phyloP scores from a whole-genome alignment of 2,113 vertebrate genomes.

The Scartelaos histophorus region DNA sequence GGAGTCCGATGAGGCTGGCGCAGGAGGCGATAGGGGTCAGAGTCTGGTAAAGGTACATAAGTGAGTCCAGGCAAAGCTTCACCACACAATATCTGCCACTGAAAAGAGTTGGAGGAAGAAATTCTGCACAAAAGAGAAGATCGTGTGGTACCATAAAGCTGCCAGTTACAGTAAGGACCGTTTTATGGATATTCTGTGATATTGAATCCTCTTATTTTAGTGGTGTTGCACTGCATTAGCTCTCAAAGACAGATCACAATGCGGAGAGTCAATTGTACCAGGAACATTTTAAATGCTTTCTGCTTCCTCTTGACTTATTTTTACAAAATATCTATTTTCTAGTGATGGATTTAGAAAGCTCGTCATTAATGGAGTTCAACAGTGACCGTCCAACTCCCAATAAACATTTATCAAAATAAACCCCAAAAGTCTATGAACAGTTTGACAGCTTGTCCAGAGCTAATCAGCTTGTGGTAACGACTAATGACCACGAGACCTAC shows the following conservation, averaged over 20 bases:
- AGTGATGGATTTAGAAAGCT: no score
- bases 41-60: slow-evolving; percentile 26
- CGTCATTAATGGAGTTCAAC: no score
- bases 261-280: neutral
- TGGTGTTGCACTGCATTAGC: neutral
- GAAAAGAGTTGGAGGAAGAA: neutral
- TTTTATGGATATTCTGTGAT: neutral
- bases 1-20: slow-evolving; percentile 13
- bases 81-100: neutral
- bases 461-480: no score
- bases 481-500: no score
- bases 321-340: neutral
- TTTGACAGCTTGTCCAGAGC: no score
- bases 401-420: no score
- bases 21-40: slow-evolving; percentile 37
- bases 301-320: neutral
- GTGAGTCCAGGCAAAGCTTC: neutral
- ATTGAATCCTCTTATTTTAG: neutral
- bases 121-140: neutral
- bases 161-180: neutral
- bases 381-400: no score
- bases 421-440: no score
- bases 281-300: neutral
- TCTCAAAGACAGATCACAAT: neutral
- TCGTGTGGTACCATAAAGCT: neutral